Evolutionary conservation across 2,888 invertebrate species (phyloP).

Genomic region (Merodon equestris): DNA sequence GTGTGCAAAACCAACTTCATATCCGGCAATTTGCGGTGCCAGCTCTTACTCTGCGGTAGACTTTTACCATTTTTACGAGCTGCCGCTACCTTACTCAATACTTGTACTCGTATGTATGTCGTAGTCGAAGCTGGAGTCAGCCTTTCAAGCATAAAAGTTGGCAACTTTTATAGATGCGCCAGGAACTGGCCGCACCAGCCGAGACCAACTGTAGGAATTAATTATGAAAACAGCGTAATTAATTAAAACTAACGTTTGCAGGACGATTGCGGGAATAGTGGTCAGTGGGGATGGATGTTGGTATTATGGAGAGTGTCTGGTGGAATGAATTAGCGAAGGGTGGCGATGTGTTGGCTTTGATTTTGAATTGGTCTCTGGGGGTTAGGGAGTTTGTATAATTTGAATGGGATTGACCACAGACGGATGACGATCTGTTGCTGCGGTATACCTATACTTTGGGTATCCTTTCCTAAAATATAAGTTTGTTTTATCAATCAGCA

Average conservation of each 20-base stretch:
- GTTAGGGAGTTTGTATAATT: no score
- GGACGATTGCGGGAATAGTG: not conserved
- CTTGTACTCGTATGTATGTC: no score
- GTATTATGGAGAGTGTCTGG: not conserved
- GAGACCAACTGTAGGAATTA: conserved; percentile 52
- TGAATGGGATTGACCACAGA: no score
- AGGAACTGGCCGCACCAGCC: not conserved
- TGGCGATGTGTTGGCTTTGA: no score
- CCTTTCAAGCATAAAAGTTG: conserved; percentile 29
- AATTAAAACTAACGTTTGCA: conserved; percentile 48
- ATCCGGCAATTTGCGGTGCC: conserved; percentile 58
- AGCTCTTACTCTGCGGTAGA: conserved; percentile 26
- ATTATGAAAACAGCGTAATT: conserved; percentile 59
- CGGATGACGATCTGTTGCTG: no score
- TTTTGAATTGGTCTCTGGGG: no score
- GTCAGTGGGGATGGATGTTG: not conserved
- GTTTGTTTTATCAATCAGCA: no score
- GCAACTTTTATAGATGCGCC: conserved; percentile 19
- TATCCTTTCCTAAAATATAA: no score
- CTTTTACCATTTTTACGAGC: conserved; percentile 45
- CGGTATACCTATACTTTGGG: no score
- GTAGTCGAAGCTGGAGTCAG: no score
- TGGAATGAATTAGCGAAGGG: no score
- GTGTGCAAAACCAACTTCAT: conserved; percentile 58
- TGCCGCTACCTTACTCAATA: no score